Conservation (phyloP, 1,140 invertebrate genomes). For the Tetramorium simillimum region DNA sequence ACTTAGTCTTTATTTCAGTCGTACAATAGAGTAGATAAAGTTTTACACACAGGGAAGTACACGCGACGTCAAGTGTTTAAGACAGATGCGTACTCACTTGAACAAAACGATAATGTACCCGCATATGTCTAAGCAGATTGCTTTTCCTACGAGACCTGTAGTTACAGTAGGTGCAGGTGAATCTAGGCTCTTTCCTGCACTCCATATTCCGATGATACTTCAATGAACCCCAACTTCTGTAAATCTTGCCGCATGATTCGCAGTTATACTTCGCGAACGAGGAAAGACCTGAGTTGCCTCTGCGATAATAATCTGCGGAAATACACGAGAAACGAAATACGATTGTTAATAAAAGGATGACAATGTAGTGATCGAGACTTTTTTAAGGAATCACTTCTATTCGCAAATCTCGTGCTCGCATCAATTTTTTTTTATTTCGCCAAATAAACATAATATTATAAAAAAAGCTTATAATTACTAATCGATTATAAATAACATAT, state of each 20-base stretch:
- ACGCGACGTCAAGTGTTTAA: not conserved
- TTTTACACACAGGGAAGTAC: not conserved
- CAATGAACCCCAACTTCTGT: constrained; percentile 66
- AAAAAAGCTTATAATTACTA: constrained; percentile 12
- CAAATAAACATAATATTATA: not conserved
- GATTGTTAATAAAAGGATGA: constrained; percentile 1
- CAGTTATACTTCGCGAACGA: constrained; percentile 27
- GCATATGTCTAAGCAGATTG: constrained; percentile 58
- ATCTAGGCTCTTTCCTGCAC: constrained; percentile 81
- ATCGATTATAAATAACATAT: not conserved
- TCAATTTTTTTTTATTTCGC: constrained; percentile 15
- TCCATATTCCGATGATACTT: constrained; percentile 79
- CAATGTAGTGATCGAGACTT: not conserved
- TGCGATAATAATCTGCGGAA: constrained; percentile 53
- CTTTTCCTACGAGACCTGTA: constrained; percentile 59
- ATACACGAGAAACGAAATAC: constrained; percentile 38
- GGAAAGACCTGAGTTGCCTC: not conserved
- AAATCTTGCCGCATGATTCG: constrained; percentile 43
- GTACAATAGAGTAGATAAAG: not conserved
- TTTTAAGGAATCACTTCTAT: not conserved
- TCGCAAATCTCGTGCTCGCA: not conserved
- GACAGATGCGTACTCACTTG: not conserved
- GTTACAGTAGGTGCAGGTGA: constrained; percentile 74
- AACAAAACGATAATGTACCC: constrained; percentile 1
- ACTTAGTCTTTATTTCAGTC: not conserved